Evolutionary conservation across 1,140 invertebrate genomes (phyloP).

Genomic region (Odontomachus brunneus): DNA sequence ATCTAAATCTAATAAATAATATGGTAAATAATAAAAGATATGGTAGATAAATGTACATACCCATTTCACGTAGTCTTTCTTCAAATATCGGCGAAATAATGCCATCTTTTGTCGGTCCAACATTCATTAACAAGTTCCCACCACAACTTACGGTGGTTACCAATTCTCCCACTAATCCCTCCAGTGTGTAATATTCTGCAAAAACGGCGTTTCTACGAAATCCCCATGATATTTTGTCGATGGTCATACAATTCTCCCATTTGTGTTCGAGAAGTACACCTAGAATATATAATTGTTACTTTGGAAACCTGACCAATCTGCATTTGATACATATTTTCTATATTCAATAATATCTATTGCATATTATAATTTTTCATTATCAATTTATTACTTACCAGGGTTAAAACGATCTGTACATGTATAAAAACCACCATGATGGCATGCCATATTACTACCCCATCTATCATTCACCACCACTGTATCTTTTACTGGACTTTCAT

Average conservation of each 20-base stretch:
- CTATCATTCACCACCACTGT: slow-evolving; percentile 94
- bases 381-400: slow-evolving; percentile 91
- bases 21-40: slow-evolving; percentile 18
- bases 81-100: slow-evolving; percentile 95
- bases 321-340: background rate
- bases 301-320: slow-evolving; percentile 1
- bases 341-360: no score
- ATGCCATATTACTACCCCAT: slow-evolving; percentile 92
- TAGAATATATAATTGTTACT: slow-evolving; percentile 76
- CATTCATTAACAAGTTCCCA: slow-evolving; percentile 95
- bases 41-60: slow-evolving; percentile 78
- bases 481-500: slow-evolving; percentile 96
- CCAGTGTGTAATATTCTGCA: slow-evolving; percentile 90
- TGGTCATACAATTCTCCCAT: slow-evolving; percentile 97
- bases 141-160: slow-evolving; percentile 94
- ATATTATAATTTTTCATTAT: slow-evolving; percentile 1
- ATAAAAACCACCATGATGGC: slow-evolving; percentile 95
- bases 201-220: slow-evolving; percentile 91
- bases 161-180: slow-evolving; percentile 91
- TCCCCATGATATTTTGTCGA: slow-evolving; percentile 97
- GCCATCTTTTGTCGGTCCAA: slow-evolving; percentile 96
- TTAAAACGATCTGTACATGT: slow-evolving; percentile 95
- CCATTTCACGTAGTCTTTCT: slow-evolving; percentile 91
- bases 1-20: background rate
- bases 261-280: slow-evolving; percentile 91